phyloP scores from a whole-genome alignment of 2,888 invertebrate genomes.

The Acleris cristana region DNA sequence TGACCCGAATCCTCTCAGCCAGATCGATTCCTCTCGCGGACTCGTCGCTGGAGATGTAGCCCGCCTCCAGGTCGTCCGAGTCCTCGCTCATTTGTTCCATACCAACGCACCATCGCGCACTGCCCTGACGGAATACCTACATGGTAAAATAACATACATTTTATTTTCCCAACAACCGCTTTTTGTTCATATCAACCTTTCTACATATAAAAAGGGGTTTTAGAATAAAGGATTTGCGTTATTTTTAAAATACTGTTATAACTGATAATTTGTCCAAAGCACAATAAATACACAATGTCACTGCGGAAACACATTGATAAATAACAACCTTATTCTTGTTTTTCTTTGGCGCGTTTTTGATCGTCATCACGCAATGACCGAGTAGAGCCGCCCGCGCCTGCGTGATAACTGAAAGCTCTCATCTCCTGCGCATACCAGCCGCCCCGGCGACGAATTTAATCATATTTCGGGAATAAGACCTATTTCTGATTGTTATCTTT shows the following conservation, averaged over 20 bases:
- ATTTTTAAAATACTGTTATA: no score
- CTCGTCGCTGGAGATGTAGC: conserved; percentile 83
- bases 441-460: conserved; percentile 39
- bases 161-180: not conserved
- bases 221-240: no score
- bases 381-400: conserved; percentile 52
- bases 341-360: conserved; percentile 52
- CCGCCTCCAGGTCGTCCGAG: conserved; percentile 70
- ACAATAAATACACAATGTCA: not conserved
- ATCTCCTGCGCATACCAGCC: conserved; percentile 46
- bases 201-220: no score
- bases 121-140: conserved; percentile 64
- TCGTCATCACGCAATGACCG: conserved; percentile 47
- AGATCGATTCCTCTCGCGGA: conserved; percentile 77
- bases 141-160: conserved; percentile 29
- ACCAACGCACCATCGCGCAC: conserved; percentile 70
- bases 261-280: not conserved
- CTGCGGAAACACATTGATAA: not conserved
- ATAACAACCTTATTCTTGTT: conserved; percentile 51
- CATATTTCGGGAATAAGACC: conserved; percentile 38
- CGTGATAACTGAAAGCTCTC: conserved; percentile 60
- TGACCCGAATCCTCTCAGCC: conserved; percentile 69
- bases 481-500: conserved; percentile 29
- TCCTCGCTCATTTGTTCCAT: conserved; percentile 72
- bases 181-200: not conserved